Evolutionary conservation across 2,113 vertebrate genomes (phyloP).

Genomic region (Macrotus californicus): DNA sequence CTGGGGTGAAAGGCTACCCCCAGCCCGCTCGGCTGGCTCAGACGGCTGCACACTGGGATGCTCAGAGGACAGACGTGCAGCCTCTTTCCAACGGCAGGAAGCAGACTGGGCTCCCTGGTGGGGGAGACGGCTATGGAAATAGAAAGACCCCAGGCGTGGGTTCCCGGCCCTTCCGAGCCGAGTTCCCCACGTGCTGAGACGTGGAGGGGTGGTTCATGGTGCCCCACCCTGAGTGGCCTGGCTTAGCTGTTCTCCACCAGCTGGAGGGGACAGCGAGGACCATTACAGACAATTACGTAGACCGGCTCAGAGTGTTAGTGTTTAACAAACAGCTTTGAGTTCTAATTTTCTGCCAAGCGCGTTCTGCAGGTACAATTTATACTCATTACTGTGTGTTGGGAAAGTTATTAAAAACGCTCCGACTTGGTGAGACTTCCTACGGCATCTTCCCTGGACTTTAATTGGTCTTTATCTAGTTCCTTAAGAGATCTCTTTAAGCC

Average conservation of each 20-base stretch:
- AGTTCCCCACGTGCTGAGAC: slow-evolving; percentile 23
- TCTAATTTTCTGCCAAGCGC: slow-evolving; percentile 79
- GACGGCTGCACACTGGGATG: background rate
- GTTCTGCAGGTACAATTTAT: slow-evolving; percentile 80
- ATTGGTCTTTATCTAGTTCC: slow-evolving; percentile 82
- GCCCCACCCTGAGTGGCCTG: slow-evolving; percentile 16
- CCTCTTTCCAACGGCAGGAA: background rate
- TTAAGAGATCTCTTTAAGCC: slow-evolving; percentile 77
- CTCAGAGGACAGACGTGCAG: background rate
- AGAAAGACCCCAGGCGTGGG: background rate
- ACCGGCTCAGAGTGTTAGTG: slow-evolving; percentile 64
- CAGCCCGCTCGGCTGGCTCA: background rate
- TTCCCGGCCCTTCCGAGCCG: slow-evolving; percentile 37
- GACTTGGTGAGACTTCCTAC: slow-evolving; percentile 80
- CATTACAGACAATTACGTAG: slow-evolving; percentile 76
- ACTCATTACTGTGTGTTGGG: slow-evolving; percentile 81
- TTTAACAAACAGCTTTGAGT: slow-evolving; percentile 82
- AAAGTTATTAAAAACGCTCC: slow-evolving; percentile 85
- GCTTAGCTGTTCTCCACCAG: slow-evolving; percentile 43
- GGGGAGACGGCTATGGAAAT: background rate
- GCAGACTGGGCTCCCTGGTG: slow-evolving; percentile 40
- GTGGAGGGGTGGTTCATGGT: background rate
- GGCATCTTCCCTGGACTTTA: slow-evolving; percentile 79
- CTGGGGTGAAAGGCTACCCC: background rate
- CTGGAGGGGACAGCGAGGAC: slow-evolving; percentile 67